Evolutionary conservation across 1,140 invertebrate genomes (phyloP).

Genomic region (Campoletis sonorensis): DNA sequence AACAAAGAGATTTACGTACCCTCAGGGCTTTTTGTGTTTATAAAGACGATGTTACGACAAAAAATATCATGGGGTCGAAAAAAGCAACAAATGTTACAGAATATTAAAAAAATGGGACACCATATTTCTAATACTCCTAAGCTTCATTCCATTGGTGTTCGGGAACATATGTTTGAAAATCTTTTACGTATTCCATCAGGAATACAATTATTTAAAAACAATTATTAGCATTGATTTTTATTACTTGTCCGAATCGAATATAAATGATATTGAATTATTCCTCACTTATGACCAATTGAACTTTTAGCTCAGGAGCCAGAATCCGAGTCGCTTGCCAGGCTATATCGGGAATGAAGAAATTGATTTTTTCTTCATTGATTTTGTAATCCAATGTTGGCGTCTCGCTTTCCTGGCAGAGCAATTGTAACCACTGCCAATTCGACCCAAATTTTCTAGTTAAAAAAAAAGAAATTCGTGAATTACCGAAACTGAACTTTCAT

Average conservation of each 20-base stretch:
- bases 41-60: too few relatives aligned
- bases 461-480: background rate
- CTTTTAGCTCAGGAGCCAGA: conserved; percentile 52
- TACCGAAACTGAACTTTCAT: background rate
- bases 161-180: too few relatives aligned
- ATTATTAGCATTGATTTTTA: too few relatives aligned
- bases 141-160: too few relatives aligned
- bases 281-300: conserved; percentile 56
- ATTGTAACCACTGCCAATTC: conserved; percentile 49
- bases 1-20: too few relatives aligned
- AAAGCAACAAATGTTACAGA: too few relatives aligned
- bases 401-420: conserved; percentile 46
- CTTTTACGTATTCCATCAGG: too few relatives aligned
- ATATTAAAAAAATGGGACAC: too few relatives aligned
- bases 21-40: too few relatives aligned
- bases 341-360: conserved; percentile 48
- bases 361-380: conserved; percentile 19
- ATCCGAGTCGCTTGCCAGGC: conserved; percentile 49
- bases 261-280: background rate
- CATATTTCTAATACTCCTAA: too few relatives aligned
- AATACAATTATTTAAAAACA: too few relatives aligned
- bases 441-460: conserved; percentile 40
- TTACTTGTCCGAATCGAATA: background rate
- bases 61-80: too few relatives aligned
- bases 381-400: conserved; percentile 28